Evolutionary conservation across 2,888 invertebrate species (phyloP), one percentile per base, ranked within the genome.

Genomic region (Oxyteleia sp.): DNA sequence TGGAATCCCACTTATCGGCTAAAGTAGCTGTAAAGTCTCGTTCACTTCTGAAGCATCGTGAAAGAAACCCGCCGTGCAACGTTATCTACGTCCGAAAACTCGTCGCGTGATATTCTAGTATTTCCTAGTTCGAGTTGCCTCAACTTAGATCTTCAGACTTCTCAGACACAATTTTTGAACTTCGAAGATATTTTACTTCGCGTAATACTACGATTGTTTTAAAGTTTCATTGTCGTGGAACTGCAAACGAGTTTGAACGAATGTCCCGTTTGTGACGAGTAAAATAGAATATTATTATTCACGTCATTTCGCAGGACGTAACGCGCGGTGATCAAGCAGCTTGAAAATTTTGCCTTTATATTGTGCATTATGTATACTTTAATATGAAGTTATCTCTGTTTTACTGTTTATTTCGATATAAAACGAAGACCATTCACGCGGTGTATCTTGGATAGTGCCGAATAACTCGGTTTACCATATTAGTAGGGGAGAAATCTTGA

Each of bases 11-110:
- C 89, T 90, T 90, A 90, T 90, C 89, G 88, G 86, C 84, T 88
- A 86, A 90, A 89, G 89, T 89, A 88, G 88, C 88, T 87, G 87
- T 87, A 88, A 89, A 90, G 88, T 89, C 87, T 87, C 86, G 86
- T 87, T 87, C 85, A 63, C 82, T 85, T 76, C 75, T 72, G 69
- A 76, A 75, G 78, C 82, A 74, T 51, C 74, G 71, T 79, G 74
- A 78, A 78, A 83, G 76, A 85, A 85, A 78, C 64, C 76, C 74
- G 74, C 53, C 74, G 71, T 59, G 66, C 79, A 63, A 72, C 69
- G 72, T 83, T 83, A 83, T 74, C 82, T 74, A 80, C 76, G 82
- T 61, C 76, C 79, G 35, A 80, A 83, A 84, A 80, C 71, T 64
- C 71, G 68, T 81, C 69, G 75, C 81, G 76, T 71, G 76, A 66